phyloP scores from a whole-genome alignment of 2,888 invertebrate genomes.

The Branchellion lobata region DNA sequence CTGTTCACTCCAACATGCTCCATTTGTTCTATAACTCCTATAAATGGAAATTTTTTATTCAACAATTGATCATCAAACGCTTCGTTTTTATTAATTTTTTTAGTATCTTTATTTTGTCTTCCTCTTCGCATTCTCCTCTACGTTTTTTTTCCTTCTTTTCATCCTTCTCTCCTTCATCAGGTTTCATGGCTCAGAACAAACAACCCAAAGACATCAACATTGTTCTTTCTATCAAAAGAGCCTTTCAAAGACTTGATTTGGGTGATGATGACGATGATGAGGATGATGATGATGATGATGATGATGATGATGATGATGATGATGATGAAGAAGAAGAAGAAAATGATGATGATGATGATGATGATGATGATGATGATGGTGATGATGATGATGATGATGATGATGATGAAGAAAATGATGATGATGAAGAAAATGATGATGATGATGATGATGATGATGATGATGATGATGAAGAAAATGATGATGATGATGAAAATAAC shows the following conservation, averaged over 20 bases:
- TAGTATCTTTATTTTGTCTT: no score
- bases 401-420: background rate
- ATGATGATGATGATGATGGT: background rate
- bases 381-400: background rate
- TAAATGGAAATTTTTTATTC: no score
- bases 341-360: background rate
- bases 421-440: conserved; percentile 3
- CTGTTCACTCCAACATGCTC: no score
- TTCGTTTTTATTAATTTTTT: no score
- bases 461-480: background rate
- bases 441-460: background rate
- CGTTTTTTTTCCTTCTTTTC: no score
- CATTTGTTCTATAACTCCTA: no score
- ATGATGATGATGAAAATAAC: background rate
- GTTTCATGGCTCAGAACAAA: no score
- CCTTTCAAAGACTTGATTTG: background rate
- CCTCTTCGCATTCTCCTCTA: no score
- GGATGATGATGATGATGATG: background rate
- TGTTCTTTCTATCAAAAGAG: no score
- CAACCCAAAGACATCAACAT: no score
- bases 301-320: background rate
- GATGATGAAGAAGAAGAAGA: background rate
- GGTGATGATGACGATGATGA: background rate
- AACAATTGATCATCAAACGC: no score
- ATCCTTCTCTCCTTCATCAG: no score